Evolutionary conservation across 2,888 invertebrate genomes (phyloP).

Genomic region (Fragum sueziense): DNA sequence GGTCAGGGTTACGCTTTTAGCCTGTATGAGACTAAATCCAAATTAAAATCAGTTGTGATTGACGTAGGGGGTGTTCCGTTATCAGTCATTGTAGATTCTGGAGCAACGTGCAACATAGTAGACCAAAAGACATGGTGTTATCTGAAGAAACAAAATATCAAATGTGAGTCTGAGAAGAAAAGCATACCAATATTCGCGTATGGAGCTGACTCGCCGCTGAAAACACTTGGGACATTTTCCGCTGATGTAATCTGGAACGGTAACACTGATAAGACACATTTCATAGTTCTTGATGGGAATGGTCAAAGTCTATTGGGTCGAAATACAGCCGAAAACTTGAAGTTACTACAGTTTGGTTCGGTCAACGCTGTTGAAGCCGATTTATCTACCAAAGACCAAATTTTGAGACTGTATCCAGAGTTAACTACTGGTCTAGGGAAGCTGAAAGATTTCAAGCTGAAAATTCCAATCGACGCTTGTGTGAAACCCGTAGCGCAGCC

Average conservation of each 20-base stretch:
- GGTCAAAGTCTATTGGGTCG: slow-evolving; percentile 28
- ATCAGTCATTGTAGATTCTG: slow-evolving; percentile 6
- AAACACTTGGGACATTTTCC: slow-evolving; percentile 25
- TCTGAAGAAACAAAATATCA: not conserved
- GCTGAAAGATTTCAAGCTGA: slow-evolving; percentile 38
- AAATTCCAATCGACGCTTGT: slow-evolving; percentile 32
- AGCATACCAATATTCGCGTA: slow-evolving; percentile 26
- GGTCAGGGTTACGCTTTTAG: not conserved
- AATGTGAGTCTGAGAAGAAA: not conserved
- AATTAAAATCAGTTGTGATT: not conserved
- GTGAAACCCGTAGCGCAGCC: slow-evolving; percentile 41
- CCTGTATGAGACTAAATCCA: not conserved
- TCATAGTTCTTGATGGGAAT: slow-evolving; percentile 32
- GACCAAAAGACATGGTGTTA: slow-evolving; percentile 9
- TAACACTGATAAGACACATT: slow-evolving; percentile 1
- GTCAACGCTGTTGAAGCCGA: not conserved
- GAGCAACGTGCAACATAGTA: not conserved
- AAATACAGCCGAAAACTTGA: slow-evolving; percentile 5
- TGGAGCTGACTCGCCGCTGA: slow-evolving; percentile 31
- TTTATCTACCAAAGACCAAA: not conserved
- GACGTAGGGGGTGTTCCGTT: not conserved
- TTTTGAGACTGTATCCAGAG: slow-evolving; percentile 10
- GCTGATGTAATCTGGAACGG: not conserved
- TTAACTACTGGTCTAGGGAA: slow-evolving; percentile 39
- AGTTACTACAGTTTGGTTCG: not conserved